These are phyloP conservation scores for Ceyx margarethae DNA, from an alignment of 2,113 vertebrate species.

Conservation along the genomic window DNA sequence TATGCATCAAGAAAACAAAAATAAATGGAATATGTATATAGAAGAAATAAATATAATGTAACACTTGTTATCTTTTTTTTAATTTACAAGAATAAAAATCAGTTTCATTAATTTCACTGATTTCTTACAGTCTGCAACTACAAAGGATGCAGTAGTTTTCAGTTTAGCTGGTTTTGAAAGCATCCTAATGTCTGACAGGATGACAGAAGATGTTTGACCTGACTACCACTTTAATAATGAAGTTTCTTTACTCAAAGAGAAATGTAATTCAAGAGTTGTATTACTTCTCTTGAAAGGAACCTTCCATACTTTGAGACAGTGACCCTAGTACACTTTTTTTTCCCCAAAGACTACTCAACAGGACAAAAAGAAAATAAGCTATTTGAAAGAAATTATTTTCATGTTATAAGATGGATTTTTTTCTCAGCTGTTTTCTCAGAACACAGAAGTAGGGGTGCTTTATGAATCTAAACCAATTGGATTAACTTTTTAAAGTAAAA, in stretches of 20 bases:
- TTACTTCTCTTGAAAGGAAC: conserved; percentile 15
- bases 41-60: not conserved
- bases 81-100: conserved; percentile 1
- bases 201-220: conserved; percentile 43
- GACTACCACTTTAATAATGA: conserved; percentile 41
- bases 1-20: not conserved
- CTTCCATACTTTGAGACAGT: conserved; percentile 17
- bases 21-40: not conserved
- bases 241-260: conserved; percentile 22
- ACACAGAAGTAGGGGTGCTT: not conserved
- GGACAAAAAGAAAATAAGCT: conserved; percentile 21
- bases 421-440: conserved; percentile 2
- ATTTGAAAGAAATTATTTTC: conserved; percentile 22
- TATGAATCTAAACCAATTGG: not conserved
- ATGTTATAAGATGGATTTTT: not conserved
- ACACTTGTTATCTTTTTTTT: not conserved
- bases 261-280: conserved; percentile 25
- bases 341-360: not conserved
- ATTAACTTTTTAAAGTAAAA: conserved; percentile 23
- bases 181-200: conserved; percentile 36
- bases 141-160: not conserved
- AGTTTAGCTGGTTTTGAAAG: not conserved
- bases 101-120: not conserved
- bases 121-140: not conserved
- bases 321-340: not conserved